Base-by-base conservation (phyloP, 2,797 vertebrate genomes). In the Staurois parvus region DNA sequence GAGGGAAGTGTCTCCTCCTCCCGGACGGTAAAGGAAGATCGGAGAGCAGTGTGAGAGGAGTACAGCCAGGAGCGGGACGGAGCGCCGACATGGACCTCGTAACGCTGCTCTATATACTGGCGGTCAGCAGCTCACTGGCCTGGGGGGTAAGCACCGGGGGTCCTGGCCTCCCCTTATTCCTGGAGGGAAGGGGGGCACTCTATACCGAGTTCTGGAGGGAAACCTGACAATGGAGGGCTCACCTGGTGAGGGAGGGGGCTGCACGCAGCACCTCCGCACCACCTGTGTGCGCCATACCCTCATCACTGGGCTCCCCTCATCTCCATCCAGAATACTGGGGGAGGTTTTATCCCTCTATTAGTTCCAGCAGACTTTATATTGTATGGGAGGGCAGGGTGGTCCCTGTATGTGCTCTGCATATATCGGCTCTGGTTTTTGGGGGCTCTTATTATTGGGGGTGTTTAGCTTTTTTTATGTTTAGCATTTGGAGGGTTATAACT, bases 81-180 rank as follows among this genome's bases (percentile, higher is more conserved):
- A 29, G 7, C 24, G 7, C 80, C 29, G 78, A 8, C 59, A 85
- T 85, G 84, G 62, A 80, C 40, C 42, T 40, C 45, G 6, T 85
- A 40, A 11, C 30, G 15, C 24, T 4, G 15, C 83, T 68, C 7
- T 67, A 12, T 6, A 24, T 56, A 40, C 24, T 85, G 13, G 45
- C 21, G 24, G 5, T 48, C 11, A 67, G 76, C 76, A 21, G 62
- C 70, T 74, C 84, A 9, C 5, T 81, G 72, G 32, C 29, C 0
- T 1, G 75, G 0, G 72, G 15, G 77, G 84, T 85, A 80, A 85
- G 84, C 29, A 30, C 6, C 48, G 12, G 17, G 2, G 15, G 40
- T 9, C 40, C 40, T 4, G 0, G n/a, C 10, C 2, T 19, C 17
- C 34, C 2, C 12, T 8, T 73, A 73, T 26, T 24, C 1, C 17